Evolutionary conservation across 2,797 vertebrate species (phyloP).

Genomic region (Iguana delicatissima): DNA sequence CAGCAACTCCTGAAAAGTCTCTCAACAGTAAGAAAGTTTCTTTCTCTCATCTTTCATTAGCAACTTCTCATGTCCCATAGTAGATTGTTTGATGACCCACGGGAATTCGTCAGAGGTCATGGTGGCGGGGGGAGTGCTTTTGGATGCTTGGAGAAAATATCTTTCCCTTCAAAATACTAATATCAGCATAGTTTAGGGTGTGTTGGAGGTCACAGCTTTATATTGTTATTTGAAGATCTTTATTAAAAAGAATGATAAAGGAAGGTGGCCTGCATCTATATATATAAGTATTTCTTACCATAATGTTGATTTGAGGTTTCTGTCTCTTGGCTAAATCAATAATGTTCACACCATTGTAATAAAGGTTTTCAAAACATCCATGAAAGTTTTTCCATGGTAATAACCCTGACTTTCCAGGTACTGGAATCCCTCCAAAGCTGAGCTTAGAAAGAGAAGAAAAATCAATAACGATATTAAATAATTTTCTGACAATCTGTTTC

Average conservation of each 20-base stretch:
- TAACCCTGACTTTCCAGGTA: slow-evolving; percentile 81
- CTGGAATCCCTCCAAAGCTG: slow-evolving; percentile 89
- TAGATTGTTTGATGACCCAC: neutral
- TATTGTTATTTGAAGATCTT: neutral
- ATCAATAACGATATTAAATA: slow-evolving; percentile 82
- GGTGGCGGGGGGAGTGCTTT: fast-evolving
- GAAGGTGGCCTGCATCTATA: neutral
- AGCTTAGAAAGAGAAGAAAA: slow-evolving; percentile 88
- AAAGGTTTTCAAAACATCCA: slow-evolving; percentile 94
- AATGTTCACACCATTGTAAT: slow-evolving; percentile 88
- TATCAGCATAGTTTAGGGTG: neutral
- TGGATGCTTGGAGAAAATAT: neutral
- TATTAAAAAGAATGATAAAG: neutral
- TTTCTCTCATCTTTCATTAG: neutral
- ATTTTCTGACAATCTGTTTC: slow-evolving; percentile 68
- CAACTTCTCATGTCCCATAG: neutral
- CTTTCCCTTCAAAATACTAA: neutral
- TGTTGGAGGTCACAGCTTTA: neutral
- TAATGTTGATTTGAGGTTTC: slow-evolving; percentile 82
- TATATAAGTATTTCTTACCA: slow-evolving; percentile 81
- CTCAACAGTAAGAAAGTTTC: too few species aligned
- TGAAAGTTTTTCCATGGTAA: slow-evolving; percentile 83
- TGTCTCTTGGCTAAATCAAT: slow-evolving; percentile 84
- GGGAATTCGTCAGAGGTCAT: neutral
- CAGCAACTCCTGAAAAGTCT: neutral